phyloP scores from a whole-genome alignment of 2,113 vertebrate genomes.

The Cariama cristata region DNA sequence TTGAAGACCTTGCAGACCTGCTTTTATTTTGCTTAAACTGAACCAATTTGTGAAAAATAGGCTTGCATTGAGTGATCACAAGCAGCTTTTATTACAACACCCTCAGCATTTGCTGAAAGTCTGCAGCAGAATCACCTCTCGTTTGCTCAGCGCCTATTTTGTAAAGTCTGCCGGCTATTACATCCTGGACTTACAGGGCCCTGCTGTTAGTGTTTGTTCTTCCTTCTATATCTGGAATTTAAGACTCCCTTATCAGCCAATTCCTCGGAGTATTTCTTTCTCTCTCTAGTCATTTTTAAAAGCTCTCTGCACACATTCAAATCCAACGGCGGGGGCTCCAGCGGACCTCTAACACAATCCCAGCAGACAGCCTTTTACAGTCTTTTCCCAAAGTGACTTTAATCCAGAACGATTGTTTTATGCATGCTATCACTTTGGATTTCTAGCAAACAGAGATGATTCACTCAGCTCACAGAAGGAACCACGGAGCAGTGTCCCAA shows the following conservation, averaged over 20 bases:
- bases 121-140: not conserved
- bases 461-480: constrained; percentile 5
- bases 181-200: not conserved
- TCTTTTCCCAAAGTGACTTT: constrained; percentile 35
- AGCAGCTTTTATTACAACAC: constrained; percentile 15
- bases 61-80: constrained; percentile 16
- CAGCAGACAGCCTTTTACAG: constrained; percentile 36
- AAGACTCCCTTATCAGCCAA: not conserved
- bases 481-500: not conserved
- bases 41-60: not conserved
- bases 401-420: not conserved
- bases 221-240: not conserved
- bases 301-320: constrained; percentile 5
- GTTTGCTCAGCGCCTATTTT: not conserved
- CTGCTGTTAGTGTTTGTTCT: constrained; percentile 30
- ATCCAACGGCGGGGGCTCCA: not conserved
- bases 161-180: not conserved
- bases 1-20: not conserved
- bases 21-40: constrained; percentile 16
- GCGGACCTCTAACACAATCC: not conserved
- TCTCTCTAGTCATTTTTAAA: constrained; percentile 6
- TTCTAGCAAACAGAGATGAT: constrained; percentile 1
- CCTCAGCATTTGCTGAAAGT: not conserved
- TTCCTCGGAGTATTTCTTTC: not conserved
- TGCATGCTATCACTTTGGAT: not conserved